These are phyloP conservation scores for Ctenosaura bakeri DNA, from an alignment of 2,797 vertebrate species.

Conservation along the genomic window DNA sequence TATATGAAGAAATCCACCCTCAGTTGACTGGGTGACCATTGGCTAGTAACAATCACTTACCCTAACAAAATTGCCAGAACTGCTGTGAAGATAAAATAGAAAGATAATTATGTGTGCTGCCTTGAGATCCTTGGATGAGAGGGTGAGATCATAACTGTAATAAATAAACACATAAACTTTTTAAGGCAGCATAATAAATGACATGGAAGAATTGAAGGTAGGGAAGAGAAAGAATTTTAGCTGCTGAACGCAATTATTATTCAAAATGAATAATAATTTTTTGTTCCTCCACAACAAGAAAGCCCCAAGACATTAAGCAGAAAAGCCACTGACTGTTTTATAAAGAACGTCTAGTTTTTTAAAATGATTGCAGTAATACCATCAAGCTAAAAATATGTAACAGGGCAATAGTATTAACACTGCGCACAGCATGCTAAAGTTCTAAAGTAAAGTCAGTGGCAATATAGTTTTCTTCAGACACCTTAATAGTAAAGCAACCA, in stretches of 20 bases:
- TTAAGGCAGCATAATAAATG: background rate
- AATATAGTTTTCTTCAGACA: background rate
- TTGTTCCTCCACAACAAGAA: no score
- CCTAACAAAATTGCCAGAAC: background rate
- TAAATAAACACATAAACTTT: background rate
- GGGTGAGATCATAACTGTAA: background rate
- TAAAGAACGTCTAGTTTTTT: no score
- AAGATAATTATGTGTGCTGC: background rate
- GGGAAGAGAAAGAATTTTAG: background rate
- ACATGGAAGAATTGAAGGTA: background rate
- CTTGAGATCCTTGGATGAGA: background rate
- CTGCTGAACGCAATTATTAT: background rate
- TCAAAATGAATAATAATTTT: background rate
- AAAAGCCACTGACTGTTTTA: background rate
- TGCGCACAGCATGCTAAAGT: background rate
- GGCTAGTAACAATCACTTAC: background rate
- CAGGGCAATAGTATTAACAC: background rate
- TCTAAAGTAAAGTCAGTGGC: background rate
- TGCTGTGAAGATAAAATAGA: background rate
- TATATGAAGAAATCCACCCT: no score
- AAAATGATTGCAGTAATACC: no score
- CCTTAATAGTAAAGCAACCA: background rate
- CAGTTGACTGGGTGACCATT: background rate
- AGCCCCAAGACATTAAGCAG: no score
- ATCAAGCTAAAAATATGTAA: background rate